phyloP scores from a whole-genome alignment of 2,797 vertebrate genomes.

The Lepilemur ruficaudatus region DNA sequence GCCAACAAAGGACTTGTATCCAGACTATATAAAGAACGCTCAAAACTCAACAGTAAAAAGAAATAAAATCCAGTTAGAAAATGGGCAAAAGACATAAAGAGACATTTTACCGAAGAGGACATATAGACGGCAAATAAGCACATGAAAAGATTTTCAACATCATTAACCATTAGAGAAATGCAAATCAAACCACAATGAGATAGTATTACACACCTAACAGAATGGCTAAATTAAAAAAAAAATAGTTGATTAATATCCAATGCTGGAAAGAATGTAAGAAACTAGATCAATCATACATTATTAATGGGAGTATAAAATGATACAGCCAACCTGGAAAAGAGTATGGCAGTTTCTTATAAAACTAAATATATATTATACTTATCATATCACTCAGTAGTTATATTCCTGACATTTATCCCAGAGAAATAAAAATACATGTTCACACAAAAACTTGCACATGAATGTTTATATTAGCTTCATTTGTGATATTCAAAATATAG shows the following conservation, averaged over 20 bases:
- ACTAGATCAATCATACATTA: neutral
- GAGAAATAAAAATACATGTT: neutral
- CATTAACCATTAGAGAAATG: neutral
- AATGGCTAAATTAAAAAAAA: neutral
- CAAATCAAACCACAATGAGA: neutral
- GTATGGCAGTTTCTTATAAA: neutral
- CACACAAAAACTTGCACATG: neutral
- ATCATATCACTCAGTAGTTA: neutral
- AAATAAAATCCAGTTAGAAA: neutral
- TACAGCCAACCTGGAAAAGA: neutral
- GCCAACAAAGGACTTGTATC: neutral
- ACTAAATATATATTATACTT: neutral
- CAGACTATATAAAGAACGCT: neutral
- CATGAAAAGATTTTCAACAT: neutral
- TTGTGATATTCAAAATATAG: neutral
- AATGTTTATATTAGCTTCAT: neutral
- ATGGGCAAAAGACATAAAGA: neutral
- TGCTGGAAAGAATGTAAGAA: neutral
- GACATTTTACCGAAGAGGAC: neutral
- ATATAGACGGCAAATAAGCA: neutral
- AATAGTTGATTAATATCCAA: neutral
- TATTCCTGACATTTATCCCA: neutral
- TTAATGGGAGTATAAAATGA: neutral
- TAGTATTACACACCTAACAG: neutral
- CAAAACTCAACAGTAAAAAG: neutral